Percentiles rank a stretch among this genome's conserved stretches.
phyloP scores from a whole-genome alignment of 2,113 vertebrate genomes.

The Cheirogaleus medius region DNA sequence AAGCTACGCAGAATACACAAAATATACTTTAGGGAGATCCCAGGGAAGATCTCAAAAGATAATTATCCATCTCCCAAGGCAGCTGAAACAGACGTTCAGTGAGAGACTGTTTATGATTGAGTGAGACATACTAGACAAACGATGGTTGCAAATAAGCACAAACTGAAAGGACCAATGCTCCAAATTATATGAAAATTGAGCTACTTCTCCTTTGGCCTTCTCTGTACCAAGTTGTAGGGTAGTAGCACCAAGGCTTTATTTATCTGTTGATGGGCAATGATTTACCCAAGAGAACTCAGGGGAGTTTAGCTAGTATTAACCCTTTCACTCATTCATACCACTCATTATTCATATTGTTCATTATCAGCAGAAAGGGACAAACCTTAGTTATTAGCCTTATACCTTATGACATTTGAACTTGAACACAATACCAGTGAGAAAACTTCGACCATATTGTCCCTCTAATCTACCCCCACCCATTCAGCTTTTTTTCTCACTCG shows the following conservation, averaged over 20 bases:
- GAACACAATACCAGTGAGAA: neutral
- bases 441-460: neutral
- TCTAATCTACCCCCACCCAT: neutral
- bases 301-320: neutral
- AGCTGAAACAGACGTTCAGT: slow-evolving; percentile 27
- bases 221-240: neutral
- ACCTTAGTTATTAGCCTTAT: neutral
- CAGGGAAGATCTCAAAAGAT: neutral
- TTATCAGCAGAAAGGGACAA: neutral
- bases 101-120: neutral
- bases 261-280: slow-evolving; percentile 15
- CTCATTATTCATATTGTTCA: slow-evolving; percentile 37
- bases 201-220: neutral
- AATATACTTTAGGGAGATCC: neutral
- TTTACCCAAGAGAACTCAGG: neutral
- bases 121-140: neutral
- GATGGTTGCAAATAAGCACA: neutral
- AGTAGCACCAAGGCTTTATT: slow-evolving; percentile 31
- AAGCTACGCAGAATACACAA: neutral
- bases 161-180: neutral
- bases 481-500: neutral
- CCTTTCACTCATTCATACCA: neutral
- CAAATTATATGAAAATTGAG: slow-evolving; percentile 22
- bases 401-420: neutral
- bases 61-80: neutral